These are phyloP conservation scores for Sebastiscus tertius DNA, from an alignment of 2,797 vertebrate genomes.

Conservation along the genomic window DNA sequence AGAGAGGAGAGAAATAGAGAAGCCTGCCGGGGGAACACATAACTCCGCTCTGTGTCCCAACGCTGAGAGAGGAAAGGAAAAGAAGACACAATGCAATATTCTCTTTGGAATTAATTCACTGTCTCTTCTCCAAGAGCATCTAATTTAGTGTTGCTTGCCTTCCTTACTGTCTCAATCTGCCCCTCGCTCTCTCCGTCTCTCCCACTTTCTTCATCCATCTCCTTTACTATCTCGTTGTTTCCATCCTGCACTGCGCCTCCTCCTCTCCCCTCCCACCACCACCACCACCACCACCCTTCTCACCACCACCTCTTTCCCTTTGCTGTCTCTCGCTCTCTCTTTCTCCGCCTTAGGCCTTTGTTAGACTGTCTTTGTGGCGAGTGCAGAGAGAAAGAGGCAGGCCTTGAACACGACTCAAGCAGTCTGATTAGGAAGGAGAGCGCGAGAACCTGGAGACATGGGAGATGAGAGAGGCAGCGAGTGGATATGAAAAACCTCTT, in stretches of 20 bases:
- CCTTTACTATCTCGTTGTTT: constrained; percentile 53
- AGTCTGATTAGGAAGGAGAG: constrained; percentile 70
- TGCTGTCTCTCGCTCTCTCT: constrained; percentile 44
- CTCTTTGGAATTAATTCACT: constrained; percentile 83
- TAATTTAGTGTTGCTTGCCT: constrained; percentile 79
- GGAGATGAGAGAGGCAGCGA: constrained; percentile 61
- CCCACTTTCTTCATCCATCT: constrained; percentile 67
- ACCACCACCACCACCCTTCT: background rate
- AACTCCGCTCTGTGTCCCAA: constrained; percentile 63
- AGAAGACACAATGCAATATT: constrained; percentile 79
- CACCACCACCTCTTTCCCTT: constrained; percentile 23
- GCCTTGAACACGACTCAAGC: constrained; percentile 63
- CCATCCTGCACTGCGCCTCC: constrained; percentile 19
- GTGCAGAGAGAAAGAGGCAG: constrained; percentile 51
- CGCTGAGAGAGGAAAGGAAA: constrained; percentile 53
- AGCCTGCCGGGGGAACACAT: constrained; percentile 66
- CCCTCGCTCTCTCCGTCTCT: constrained; percentile 45
- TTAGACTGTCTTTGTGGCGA: constrained; percentile 69
- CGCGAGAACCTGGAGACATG: constrained; percentile 67
- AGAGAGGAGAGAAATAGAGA: constrained; percentile 59
- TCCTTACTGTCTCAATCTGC: constrained; percentile 62
- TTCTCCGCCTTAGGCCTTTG: constrained; percentile 71
- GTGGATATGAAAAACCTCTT: constrained; percentile 54
- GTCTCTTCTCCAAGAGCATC: constrained; percentile 74
- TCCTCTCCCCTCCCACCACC: background rate